Conservation (phyloP, 1,140 invertebrate genomes). For the Heterodera schachtii region DNA sequence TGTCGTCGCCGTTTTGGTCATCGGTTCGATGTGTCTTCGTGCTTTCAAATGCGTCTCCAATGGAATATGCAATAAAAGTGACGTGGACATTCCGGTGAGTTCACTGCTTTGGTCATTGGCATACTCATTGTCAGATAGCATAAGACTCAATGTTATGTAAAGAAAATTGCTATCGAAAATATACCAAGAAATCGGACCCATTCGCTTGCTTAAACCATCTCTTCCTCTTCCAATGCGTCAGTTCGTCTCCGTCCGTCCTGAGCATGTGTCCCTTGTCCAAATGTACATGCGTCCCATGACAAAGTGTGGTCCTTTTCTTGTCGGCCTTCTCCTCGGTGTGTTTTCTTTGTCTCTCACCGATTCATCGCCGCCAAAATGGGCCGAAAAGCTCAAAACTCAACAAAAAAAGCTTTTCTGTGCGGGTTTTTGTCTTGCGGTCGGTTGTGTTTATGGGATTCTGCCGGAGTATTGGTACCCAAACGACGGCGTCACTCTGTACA, state of each 20-base stretch:
- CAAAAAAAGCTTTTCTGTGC: slow-evolving; percentile 27
- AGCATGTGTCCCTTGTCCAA: slow-evolving; percentile 53
- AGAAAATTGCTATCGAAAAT: too few species aligned
- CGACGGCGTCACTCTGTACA: slow-evolving; percentile 60
- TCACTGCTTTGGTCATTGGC: background rate
- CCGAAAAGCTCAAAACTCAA: background rate
- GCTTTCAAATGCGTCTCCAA: slow-evolving; percentile 56
- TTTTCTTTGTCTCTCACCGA: slow-evolving; percentile 31
- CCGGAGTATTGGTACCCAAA: slow-evolving; percentile 65
- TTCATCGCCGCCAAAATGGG: background rate
- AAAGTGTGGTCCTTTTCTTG: slow-evolving; percentile 61
- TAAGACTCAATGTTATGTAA: too few species aligned
- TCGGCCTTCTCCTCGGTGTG: slow-evolving; percentile 58
- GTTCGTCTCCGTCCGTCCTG: slow-evolving; percentile 50
- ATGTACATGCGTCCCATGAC: slow-evolving; percentile 61
- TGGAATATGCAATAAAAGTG: slow-evolving; percentile 60
- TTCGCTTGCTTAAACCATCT: too few species aligned
- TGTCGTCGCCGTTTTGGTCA: slow-evolving; percentile 35
- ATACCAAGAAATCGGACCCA: too few species aligned
- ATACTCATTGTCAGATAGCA: slow-evolving; percentile 1
- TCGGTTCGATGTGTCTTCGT: slow-evolving; percentile 46
- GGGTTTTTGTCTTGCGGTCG: slow-evolving; percentile 35
- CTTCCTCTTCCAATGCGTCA: background rate
- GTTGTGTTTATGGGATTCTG: slow-evolving; percentile 59
- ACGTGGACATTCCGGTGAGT: slow-evolving; percentile 62